Evolutionary conservation across 1,140 invertebrate species (phyloP).

Genomic region (Drosophila ogumai): DNA sequence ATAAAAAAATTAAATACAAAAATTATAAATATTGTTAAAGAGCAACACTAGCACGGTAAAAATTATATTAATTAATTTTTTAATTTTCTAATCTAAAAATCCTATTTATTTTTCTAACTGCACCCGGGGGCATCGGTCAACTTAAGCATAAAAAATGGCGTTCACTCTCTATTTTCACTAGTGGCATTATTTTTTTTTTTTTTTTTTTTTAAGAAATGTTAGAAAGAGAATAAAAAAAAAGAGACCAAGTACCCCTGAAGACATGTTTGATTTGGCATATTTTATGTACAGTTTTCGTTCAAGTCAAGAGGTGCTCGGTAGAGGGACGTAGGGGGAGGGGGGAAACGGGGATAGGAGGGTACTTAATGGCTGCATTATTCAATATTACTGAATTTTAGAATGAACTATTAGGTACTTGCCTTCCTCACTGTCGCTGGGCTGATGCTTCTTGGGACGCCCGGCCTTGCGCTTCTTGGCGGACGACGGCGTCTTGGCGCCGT

Average conservation of each 20-base stretch:
- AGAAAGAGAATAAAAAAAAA: background rate
- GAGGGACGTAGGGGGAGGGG: background rate
- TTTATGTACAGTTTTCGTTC: conserved; percentile 5
- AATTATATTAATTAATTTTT: background rate
- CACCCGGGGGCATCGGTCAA: background rate
- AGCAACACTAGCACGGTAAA: too few species aligned
- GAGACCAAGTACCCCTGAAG: background rate
- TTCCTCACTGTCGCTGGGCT: conserved; percentile 61
- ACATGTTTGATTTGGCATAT: background rate
- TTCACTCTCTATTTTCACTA: background rate
- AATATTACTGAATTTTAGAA: too few species aligned
- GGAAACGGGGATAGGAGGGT: too few species aligned
- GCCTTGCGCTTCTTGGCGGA: conserved; percentile 64
- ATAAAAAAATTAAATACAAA: background rate
- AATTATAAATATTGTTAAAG: background rate
- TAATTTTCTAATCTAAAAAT: background rate
- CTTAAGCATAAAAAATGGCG: background rate
- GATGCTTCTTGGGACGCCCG: conserved; percentile 57
- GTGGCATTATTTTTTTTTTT: background rate
- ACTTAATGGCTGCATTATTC: background rate
- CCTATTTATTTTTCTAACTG: background rate
- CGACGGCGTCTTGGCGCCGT: conserved; percentile 30
- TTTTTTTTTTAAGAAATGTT: background rate
- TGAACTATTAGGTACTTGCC: conserved; percentile 18
- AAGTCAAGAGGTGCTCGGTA: background rate